phyloP scores from a whole-genome alignment of 35 echinoderm and acorn worm species.

The Stichopus chloronotus region DNA sequence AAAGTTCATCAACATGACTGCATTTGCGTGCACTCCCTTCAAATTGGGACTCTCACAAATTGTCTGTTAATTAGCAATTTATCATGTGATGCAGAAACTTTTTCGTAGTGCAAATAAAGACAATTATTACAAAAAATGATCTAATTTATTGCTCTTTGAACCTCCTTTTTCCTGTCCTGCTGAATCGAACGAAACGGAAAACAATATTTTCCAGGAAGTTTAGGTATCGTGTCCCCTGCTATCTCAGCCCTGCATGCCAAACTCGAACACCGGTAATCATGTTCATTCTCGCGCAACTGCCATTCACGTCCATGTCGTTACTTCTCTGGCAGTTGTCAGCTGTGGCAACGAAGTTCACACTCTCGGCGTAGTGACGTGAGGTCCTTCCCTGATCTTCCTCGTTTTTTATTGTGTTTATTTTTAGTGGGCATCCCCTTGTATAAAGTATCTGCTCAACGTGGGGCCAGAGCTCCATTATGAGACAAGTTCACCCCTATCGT shows the following conservation, averaged over 20 bases:
- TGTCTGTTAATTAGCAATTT: not conserved
- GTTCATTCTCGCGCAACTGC: not conserved
- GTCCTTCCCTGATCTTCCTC: not conserved
- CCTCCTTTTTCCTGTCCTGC: not conserved
- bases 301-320: not conserved
- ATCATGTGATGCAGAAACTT: not conserved
- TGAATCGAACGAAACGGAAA: not conserved
- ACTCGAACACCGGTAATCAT: not conserved
- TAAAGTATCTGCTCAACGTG: constrained; percentile 6
- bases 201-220: not conserved
- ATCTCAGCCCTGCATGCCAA: not conserved
- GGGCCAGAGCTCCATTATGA: constrained; percentile 40
- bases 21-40: not conserved
- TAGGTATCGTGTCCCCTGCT: not conserved
- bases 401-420: not conserved
- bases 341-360: not conserved
- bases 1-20: not conserved
- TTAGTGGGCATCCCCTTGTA: not conserved
- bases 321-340: not conserved
- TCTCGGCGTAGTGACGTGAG: not conserved
- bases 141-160: constrained; percentile 12
- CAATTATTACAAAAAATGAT: not conserved
- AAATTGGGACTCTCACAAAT: not conserved
- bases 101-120: not conserved
- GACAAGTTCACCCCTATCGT: not conserved